Conservation (phyloP, 2,113 vertebrate genomes). For the Tragelaphus scriptus region DNA sequence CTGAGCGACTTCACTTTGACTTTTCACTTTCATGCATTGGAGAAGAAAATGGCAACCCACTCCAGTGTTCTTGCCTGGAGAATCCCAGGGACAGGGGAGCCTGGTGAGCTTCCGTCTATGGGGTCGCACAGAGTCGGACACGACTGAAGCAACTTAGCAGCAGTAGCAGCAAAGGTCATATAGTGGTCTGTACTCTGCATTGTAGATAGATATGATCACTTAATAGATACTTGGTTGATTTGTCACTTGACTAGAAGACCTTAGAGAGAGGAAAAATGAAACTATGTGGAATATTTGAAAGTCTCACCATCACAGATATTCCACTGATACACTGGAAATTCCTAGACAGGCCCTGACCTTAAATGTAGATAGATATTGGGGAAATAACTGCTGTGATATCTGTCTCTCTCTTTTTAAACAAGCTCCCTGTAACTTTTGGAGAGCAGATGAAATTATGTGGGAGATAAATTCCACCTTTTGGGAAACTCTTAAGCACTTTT, state of each 20-base stretch:
- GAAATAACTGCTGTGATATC: neutral
- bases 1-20: too few species aligned
- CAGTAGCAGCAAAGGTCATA: neutral
- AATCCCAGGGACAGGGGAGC: too few species aligned
- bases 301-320: neutral
- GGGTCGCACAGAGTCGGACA: too few species aligned
- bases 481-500: neutral
- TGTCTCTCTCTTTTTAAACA: neutral
- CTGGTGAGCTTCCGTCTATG: too few species aligned
- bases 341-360: neutral
- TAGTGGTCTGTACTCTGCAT: neutral
- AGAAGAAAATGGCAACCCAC: too few species aligned
- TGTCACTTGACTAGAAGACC: neutral
- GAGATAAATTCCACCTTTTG: slow-evolving; percentile 24
- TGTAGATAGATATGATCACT: neutral
- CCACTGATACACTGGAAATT: neutral
- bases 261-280: neutral
- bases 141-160: too few species aligned
- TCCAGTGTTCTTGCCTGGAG: too few species aligned
- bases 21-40: too few species aligned
- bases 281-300: neutral
- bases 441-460: neutral
- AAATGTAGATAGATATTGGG: neutral
- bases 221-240: neutral
- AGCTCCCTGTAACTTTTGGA: neutral